Evolutionary conservation across 2,797 vertebrate species (phyloP).

Genomic region (Galaxias olidus): DNA sequence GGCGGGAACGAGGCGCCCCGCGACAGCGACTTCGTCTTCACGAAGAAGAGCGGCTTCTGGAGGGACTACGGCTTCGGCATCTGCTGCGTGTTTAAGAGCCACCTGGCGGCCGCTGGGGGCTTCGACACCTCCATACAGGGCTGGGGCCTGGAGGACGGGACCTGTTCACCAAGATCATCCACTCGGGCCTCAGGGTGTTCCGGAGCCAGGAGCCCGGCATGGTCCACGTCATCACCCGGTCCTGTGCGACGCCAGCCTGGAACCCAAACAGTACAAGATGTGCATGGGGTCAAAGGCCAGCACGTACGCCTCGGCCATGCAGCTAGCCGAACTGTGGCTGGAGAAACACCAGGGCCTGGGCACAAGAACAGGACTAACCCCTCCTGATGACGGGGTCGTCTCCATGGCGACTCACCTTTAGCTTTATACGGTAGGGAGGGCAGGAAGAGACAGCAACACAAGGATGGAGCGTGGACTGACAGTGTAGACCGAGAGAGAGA

Average conservation of each 20-base stretch:
- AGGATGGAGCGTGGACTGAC: slow-evolving; percentile 2
- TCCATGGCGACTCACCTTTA: slow-evolving; percentile 51
- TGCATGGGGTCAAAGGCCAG: slow-evolving; percentile 87
- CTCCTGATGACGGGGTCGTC: slow-evolving; percentile 78
- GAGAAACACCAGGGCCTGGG: slow-evolving; percentile 84
- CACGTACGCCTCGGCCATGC: slow-evolving; percentile 82
- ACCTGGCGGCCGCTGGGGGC: slow-evolving; percentile 79
- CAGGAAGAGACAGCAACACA: slow-evolving; percentile 12
- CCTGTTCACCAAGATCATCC: slow-evolving; percentile 83
- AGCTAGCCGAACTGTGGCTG: slow-evolving; percentile 86
- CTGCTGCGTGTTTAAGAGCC: slow-evolving; percentile 84
- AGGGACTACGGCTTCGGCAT: slow-evolving; percentile 88
- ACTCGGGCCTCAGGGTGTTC: slow-evolving; percentile 80
- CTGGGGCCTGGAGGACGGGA: slow-evolving; percentile 90
- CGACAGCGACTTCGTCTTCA: slow-evolving; percentile 80
- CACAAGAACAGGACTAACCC: slow-evolving; percentile 77
- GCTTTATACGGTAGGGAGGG: too few species aligned
- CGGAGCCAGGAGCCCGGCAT: slow-evolving; percentile 87
- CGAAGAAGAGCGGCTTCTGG: slow-evolving; percentile 88
- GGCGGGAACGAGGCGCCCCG: slow-evolving; percentile 66
- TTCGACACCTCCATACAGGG: slow-evolving; percentile 89
- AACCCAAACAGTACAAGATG: slow-evolving; percentile 88
- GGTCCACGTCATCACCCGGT: slow-evolving; percentile 85
- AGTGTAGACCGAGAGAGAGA: too few species aligned
- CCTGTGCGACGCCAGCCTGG: slow-evolving; percentile 81